These are phyloP conservation scores for Semicossyphus pulcher DNA, from an alignment of 2,113 vertebrate genomes.

Conservation along the genomic window DNA sequence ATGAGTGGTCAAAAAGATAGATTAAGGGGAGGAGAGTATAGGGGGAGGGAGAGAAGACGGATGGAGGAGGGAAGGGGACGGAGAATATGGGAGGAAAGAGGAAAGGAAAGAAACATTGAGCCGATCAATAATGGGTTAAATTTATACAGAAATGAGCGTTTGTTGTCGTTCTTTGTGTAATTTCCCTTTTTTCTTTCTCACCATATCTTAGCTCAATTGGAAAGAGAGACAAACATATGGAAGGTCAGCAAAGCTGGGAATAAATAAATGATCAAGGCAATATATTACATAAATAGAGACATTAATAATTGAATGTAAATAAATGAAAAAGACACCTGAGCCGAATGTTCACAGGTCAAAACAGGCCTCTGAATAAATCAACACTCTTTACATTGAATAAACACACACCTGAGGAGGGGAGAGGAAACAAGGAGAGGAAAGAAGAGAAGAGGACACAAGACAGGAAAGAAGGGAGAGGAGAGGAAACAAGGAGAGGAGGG, in stretches of 20 bases:
- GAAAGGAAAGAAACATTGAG: too few relatives aligned
- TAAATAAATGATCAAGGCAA: neutral
- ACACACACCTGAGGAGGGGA: too few relatives aligned
- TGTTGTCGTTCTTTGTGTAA: too few relatives aligned
- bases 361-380: too few relatives aligned
- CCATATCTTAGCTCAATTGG: neutral
- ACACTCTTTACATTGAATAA: too few relatives aligned
- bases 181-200: neutral
- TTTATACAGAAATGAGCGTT: too few relatives aligned
- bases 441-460: too few relatives aligned
- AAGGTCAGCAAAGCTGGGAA: neutral
- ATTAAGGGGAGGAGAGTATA: conserved; percentile 25
- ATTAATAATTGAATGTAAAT: neutral
- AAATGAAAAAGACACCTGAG: neutral
- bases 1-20: conserved; percentile 43
- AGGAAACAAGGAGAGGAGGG: too few relatives aligned
- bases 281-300: neutral
- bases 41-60: conserved; percentile 13
- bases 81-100: conserved; percentile 21
- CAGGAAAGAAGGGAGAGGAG: too few relatives aligned
- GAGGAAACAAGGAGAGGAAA: too few relatives aligned
- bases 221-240: neutral
- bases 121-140: neutral
- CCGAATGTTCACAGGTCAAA: neutral
- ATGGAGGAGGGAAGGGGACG: conserved; percentile 19